A percentile compares a stretch with the other conserved stretches of the same genome.
Conservation (phyloP, 1,140 invertebrate genomes). For the Asobara japonica region DNA sequence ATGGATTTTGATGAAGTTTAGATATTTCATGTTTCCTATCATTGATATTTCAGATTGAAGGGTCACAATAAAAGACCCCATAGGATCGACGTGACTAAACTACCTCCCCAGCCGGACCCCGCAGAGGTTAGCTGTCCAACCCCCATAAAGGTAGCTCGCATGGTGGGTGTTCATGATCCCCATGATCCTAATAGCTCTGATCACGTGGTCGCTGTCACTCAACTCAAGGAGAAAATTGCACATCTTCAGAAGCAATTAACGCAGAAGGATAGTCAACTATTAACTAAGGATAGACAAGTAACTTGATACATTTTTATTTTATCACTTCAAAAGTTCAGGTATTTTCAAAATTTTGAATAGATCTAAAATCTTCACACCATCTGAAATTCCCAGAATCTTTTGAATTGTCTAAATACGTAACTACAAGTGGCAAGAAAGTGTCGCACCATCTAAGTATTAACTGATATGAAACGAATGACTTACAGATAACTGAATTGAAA, state of each 20-base stretch:
- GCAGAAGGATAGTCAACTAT: constrained; percentile 85
- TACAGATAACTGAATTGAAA: constrained; percentile 88
- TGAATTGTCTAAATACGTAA: too few relatives aligned
- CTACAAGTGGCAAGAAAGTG: too few relatives aligned
- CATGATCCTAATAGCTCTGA: constrained; percentile 89
- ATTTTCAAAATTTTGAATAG: too few relatives aligned
- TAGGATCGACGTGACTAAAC: constrained; percentile 77
- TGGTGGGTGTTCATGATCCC: constrained; percentile 58
- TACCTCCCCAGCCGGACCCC: constrained; percentile 61
- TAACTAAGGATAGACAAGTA: constrained; percentile 93
- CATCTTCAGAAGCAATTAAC: constrained; percentile 89
- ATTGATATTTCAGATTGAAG: constrained; percentile 66
- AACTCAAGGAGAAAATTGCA: constrained; percentile 93
- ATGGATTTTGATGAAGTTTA: too few relatives aligned
- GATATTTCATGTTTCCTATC: too few relatives aligned
- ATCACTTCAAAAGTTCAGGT: too few relatives aligned
- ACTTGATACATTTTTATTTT: too few relatives aligned
- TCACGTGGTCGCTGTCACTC: constrained; percentile 93
- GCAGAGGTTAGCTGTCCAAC: constrained; percentile 61
- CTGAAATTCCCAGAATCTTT: too few relatives aligned
- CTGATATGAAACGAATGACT: constrained; percentile 60
- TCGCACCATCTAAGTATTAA: too few relatives aligned
- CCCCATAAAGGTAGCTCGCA: constrained; percentile 65
- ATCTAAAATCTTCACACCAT: too few relatives aligned
- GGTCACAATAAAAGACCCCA: constrained; percentile 78